Percentiles rank a stretch among this genome's conserved stretches.
Evolutionary conservation across 2,797 vertebrate genomes (phyloP).

Genomic region (Hippocampus kuda): DNA sequence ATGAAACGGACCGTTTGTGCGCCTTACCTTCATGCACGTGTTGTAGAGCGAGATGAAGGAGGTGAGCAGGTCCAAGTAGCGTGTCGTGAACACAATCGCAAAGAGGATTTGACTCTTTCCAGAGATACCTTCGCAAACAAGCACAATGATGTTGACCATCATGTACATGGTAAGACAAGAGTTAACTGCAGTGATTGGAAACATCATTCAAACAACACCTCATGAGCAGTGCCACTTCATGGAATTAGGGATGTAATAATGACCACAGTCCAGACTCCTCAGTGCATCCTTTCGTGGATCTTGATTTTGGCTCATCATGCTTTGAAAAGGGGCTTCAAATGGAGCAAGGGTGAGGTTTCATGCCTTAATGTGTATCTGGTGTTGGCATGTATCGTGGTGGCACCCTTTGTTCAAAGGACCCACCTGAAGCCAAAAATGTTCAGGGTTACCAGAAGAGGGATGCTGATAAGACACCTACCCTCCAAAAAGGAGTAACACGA

Average conservation of each 20-base stretch:
- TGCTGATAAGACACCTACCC: not conserved
- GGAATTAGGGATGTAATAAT: not conserved
- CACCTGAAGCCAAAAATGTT: no score
- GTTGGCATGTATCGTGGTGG: no score
- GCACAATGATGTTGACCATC: not conserved
- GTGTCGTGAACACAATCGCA: constrained; percentile 92
- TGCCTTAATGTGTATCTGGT: not conserved
- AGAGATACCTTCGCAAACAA: constrained; percentile 79
- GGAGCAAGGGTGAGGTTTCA: not conserved
- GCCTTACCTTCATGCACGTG: constrained; percentile 90
- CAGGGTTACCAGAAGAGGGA: not conserved
- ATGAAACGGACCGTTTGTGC: not conserved
- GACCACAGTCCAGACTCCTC: not conserved
- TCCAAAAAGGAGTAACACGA: not conserved
- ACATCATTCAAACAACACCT: not conserved
- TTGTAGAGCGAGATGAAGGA: constrained; percentile 98
- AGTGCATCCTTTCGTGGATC: not conserved
- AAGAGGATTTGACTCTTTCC: constrained; percentile 99
- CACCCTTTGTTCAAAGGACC: no score
- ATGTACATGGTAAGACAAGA: not conserved
- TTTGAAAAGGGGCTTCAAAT: not conserved
- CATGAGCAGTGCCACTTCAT: not conserved
- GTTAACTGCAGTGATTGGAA: not conserved
- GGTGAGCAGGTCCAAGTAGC: constrained; percentile 94
- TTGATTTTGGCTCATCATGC: not conserved